Conservation (phyloP, 2,888 invertebrate species). For the Dicyrtomina minuta region DNA sequence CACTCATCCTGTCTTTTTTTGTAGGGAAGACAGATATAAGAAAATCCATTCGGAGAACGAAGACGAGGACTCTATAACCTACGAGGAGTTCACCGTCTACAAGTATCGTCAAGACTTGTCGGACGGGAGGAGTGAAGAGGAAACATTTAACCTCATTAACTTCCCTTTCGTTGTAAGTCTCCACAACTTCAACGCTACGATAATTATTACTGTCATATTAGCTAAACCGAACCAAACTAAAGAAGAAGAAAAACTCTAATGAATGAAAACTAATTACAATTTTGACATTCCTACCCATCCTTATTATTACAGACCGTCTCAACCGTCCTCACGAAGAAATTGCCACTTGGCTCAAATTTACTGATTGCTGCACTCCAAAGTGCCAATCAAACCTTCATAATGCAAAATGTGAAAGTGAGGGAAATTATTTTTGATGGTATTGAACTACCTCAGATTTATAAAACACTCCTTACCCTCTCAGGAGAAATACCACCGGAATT, state of each 20-base stretch:
- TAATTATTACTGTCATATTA: too few species aligned
- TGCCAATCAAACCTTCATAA: conserved; percentile 14
- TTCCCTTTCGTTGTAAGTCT: conserved; percentile 46
- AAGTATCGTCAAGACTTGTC: conserved; percentile 35
- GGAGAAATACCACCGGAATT: conserved; percentile 33
- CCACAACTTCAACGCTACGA: too few species aligned
- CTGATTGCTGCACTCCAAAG: conserved; percentile 7
- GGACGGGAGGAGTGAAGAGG: conserved; percentile 32
- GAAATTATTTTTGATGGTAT: conserved; percentile 73
- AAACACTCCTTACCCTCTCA: background rate
- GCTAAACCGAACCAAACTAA: too few species aligned
- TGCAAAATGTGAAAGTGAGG: conserved; percentile 60
- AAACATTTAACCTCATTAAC: conserved; percentile 43
- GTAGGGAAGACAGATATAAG: conserved; percentile 44
- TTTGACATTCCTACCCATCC: too few species aligned
- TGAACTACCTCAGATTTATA: conserved; percentile 25
- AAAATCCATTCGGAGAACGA: conserved; percentile 34
- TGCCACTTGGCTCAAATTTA: background rate
- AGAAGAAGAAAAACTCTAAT: too few species aligned
- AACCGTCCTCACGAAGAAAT: conserved; percentile 8
- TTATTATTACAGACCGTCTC: conserved; percentile 14
- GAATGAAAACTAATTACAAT: too few species aligned
- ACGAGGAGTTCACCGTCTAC: conserved; percentile 39
- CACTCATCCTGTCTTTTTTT: background rate
- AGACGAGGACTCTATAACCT: conserved; percentile 39